Evolutionary conservation across 2,113 vertebrate species (phyloP).

Genomic region (Melanostigma gelatinosum): DNA sequence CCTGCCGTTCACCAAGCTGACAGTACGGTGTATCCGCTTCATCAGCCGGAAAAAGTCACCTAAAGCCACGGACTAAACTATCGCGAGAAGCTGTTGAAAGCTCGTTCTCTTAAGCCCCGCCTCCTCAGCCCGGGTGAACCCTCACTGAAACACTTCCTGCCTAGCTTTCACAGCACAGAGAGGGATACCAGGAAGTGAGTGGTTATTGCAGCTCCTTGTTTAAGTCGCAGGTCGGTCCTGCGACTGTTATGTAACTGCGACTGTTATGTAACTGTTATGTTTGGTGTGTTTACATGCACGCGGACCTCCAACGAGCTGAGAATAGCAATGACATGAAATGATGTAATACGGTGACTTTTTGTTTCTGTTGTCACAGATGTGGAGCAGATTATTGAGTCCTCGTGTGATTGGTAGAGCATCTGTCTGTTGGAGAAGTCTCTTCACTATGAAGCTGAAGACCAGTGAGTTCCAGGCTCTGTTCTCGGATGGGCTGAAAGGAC

Average conservation of each 20-base stretch:
- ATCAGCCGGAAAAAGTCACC: not conserved
- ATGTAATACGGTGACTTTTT: not conserved
- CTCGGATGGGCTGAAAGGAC: constrained; percentile 88
- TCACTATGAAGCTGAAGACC: constrained; percentile 89
- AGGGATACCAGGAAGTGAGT: no score
- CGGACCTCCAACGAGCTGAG: not conserved
- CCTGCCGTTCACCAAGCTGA: not conserved
- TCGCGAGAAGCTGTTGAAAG: constrained; percentile 51
- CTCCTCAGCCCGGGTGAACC: constrained; percentile 15
- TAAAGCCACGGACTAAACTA: fast-evolving
- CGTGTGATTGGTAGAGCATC: constrained; percentile 41
- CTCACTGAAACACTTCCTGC: constrained; percentile 35
- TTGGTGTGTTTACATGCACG: not conserved
- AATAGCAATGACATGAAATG: not conserved
- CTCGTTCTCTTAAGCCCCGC: constrained; percentile 5
- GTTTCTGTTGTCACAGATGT: constrained; percentile 73
- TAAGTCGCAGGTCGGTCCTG: constrained; percentile 6
- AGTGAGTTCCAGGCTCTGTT: constrained; percentile 91
- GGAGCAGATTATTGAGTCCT: constrained; percentile 65
- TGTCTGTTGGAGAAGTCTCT: constrained; percentile 71
- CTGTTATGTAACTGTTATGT: not conserved
- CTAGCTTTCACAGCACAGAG: not conserved
- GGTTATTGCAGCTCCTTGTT: not conserved
- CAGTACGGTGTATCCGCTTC: not conserved
- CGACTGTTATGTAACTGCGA: no score